Evolutionary conservation across 2,888 invertebrate species (phyloP), one percentile per base, ranked within the genome.

Genomic region (Tiliacea citrago): DNA sequence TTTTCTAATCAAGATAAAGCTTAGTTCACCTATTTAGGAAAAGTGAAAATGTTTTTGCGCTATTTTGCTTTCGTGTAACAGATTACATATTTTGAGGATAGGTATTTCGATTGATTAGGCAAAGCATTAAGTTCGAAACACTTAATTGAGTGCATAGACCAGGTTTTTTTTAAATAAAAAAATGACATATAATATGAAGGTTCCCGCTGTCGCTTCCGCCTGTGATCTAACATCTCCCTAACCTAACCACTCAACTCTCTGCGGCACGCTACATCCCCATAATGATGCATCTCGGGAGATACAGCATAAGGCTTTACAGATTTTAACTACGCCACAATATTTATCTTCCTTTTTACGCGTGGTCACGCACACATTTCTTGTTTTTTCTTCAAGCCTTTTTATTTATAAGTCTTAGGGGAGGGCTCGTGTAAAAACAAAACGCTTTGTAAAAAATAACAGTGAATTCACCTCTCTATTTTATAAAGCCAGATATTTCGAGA

Each of bases 211-310:
- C 83, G 82, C 86, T 71, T 77, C 74, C 75, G 77, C 69, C 12
- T 68, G 12, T 70, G 73, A 62, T 67, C 10, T 79, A 45, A 47
- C 74, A 83, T 47, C 75, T 72, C 73, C 79, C 79, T 73, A 82
- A 82, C 70, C 70, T 82, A 86, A 88, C 82, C 90, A 88, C 91
- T 90, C 85, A 82, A 86, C 86, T 89, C 91, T 90, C 91, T 87
- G 91, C 91, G 91, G 91, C 90, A 89, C 92, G 88, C 91, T 92
- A 90, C 91, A 92, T 90, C 84, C 82, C 91, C 92, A 91, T 96
- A 96, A 96, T 96, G 96, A 96, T 94, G 95, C 94, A 94, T 93
- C 96, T 95, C 93, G 91, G 90, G 95, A 95, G 94, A 94, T 93
- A 93, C 93, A 92, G 89, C 90, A 90, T 86, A 91, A 90, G 89